Conservation (phyloP, 2,113 vertebrate genomes). For the Lontra canadensis region DNA sequence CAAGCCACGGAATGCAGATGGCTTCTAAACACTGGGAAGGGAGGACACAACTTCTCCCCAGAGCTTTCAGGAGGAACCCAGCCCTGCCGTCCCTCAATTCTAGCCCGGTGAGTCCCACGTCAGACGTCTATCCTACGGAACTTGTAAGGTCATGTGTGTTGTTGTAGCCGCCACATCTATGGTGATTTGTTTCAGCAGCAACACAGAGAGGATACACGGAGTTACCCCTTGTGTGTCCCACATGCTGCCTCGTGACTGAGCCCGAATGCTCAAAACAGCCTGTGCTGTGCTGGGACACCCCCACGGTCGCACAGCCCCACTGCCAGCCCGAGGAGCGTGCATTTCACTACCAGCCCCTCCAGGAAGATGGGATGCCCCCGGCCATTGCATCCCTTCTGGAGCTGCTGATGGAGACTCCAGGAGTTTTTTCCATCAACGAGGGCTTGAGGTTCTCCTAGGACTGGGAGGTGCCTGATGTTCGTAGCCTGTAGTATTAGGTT, state of each 20-base stretch:
- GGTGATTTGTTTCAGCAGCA: too few relatives aligned
- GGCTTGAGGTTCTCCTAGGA: neutral
- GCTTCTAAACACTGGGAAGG: neutral
- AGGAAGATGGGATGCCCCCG: too few relatives aligned
- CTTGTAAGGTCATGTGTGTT: neutral
- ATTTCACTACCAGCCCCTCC: neutral
- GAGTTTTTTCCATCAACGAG: neutral
- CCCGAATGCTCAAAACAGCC: neutral
- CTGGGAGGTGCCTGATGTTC: neutral
- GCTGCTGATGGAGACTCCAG: neutral
- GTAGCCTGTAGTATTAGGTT: neutral
- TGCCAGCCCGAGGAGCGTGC: neutral
- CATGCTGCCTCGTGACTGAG: neutral
- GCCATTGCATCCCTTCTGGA: neutral
- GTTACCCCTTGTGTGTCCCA: fast-evolving
- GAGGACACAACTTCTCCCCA: neutral
- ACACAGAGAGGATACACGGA: neutral
- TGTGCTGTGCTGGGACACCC: neutral
- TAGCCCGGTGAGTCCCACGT: neutral
- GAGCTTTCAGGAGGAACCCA: neutral
- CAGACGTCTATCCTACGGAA: neutral
- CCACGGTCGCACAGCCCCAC: fast-evolving
- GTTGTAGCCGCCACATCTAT: fast-evolving
- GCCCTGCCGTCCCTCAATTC: neutral
- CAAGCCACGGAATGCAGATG: neutral